Percentiles rank a stretch among this genome's conserved stretches.
phyloP scores from a whole-genome alignment of 2,113 vertebrate species.

The Myotis brandtii region DNA sequence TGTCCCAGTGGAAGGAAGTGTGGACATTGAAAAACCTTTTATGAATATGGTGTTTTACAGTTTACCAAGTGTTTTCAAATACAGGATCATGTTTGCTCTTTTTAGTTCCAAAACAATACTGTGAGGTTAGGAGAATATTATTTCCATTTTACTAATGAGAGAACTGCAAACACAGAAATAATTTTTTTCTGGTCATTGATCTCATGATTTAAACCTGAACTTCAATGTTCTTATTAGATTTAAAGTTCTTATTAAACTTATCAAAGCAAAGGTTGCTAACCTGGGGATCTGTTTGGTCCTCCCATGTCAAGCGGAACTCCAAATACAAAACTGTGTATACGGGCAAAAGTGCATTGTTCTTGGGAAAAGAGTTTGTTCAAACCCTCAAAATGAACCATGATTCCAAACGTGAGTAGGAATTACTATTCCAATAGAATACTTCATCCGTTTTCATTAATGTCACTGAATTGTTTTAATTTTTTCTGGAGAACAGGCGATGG shows the following conservation, averaged over 20 bases:
- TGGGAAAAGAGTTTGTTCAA: not conserved
- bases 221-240: slow-evolving; percentile 13
- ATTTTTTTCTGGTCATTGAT: not conserved
- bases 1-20: not conserved
- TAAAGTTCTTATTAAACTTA: not conserved
- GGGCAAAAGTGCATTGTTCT: not conserved
- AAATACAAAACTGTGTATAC: not conserved
- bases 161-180: not conserved
- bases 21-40: not conserved
- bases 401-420: not conserved
- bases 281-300: not conserved
- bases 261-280: not conserved
- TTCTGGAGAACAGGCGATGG: not conserved
- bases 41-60: not conserved
- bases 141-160: slow-evolving; percentile 33
- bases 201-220: slow-evolving; percentile 19
- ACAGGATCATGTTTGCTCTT: not conserved
- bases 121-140: not conserved
- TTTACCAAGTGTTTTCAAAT: not conserved
- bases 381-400: not conserved
- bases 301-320: not conserved
- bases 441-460: not conserved
- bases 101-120: not conserved
- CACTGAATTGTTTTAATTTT: not conserved
- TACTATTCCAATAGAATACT: not conserved